Conservation (phyloP, 1,140 invertebrate species). For the Zaprionus vittiger region DNA sequence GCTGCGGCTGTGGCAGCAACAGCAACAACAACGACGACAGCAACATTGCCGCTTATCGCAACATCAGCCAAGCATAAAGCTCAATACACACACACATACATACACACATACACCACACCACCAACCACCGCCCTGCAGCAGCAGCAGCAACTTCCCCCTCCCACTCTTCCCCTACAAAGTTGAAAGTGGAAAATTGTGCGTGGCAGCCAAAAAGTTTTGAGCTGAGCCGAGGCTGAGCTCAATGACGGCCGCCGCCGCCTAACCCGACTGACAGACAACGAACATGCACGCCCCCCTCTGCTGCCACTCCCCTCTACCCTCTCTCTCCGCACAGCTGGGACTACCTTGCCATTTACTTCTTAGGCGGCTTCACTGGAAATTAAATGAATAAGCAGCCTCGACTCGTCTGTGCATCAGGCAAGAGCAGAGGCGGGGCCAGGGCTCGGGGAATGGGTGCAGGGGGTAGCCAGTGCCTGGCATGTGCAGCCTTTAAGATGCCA, state of each 20-base stretch:
- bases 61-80: slow-evolving; percentile 81
- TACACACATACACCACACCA: slow-evolving; percentile 14
- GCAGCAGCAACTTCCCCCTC: slow-evolving; percentile 12
- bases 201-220: slow-evolving; percentile 75
- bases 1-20: slow-evolving; percentile 56
- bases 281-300: slow-evolving; percentile 26
- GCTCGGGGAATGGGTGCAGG: neutral
- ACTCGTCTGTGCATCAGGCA: slow-evolving; percentile 55
- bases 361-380: slow-evolving; percentile 59
- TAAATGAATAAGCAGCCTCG: slow-evolving; percentile 71
- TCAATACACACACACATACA: slow-evolving; percentile 48
- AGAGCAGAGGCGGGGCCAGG: neutral
- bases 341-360: slow-evolving; percentile 46
- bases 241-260: slow-evolving; percentile 52
- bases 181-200: slow-evolving; percentile 82
- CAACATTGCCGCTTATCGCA: slow-evolving; percentile 73
- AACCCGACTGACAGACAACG: slow-evolving; percentile 35
- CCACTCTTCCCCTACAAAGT: slow-evolving; percentile 42
- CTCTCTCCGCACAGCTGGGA: neutral
- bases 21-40: slow-evolving; percentile 35
- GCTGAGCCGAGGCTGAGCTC: slow-evolving; percentile 42
- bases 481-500: slow-evolving; percentile 61
- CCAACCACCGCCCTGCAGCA: slow-evolving; percentile 43
- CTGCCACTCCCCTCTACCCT: neutral
- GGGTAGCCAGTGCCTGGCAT: slow-evolving; percentile 31